phyloP scores from a whole-genome alignment of 2,888 invertebrate genomes.

The Polymixis flavicincta region DNA sequence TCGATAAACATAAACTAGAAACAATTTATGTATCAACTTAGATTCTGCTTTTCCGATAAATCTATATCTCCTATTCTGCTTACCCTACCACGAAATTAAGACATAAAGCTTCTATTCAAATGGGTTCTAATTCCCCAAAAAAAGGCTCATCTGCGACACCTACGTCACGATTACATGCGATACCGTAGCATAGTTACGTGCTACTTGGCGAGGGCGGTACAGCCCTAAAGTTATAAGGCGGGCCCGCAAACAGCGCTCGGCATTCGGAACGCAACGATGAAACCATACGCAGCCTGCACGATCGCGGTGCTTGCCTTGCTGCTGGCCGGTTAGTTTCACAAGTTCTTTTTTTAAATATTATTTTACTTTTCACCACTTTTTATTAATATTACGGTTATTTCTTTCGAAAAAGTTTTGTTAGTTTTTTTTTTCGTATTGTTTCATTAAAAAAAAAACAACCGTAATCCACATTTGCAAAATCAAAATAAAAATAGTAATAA shows the following conservation, averaged over 20 bases:
- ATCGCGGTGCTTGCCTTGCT: constrained; percentile 78
- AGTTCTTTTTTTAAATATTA: constrained; percentile 48
- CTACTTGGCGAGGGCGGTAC: constrained; percentile 74
- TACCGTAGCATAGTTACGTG: constrained; percentile 62
- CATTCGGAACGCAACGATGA: constrained; percentile 82
- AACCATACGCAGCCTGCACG: constrained; percentile 76
- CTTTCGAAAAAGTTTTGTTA: neutral
- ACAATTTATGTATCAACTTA: neutral
- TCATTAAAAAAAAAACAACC: neutral
- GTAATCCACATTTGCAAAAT: neutral
- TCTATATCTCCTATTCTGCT: neutral
- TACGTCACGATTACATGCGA: constrained; percentile 48
- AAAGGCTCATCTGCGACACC: constrained; percentile 37
- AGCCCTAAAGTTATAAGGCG: constrained; percentile 81
- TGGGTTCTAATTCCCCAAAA: constrained; percentile 14
- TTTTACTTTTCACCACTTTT: constrained; percentile 5
- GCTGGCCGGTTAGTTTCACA: constrained; percentile 81
- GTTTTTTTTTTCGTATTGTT: neutral
- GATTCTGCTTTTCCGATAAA: neutral
- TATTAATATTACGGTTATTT: neutral
- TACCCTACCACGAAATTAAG: constrained; percentile 29
- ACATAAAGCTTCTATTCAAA: constrained; percentile 31
- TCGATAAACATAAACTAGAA: neutral
- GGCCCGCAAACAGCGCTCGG: constrained; percentile 72
- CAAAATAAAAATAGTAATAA: neutral